Evolutionary conservation across 30 jellyfish, hydroid and myxozoan species (phyloP).

Genomic region (Pseudorhiza aurosa): DNA sequence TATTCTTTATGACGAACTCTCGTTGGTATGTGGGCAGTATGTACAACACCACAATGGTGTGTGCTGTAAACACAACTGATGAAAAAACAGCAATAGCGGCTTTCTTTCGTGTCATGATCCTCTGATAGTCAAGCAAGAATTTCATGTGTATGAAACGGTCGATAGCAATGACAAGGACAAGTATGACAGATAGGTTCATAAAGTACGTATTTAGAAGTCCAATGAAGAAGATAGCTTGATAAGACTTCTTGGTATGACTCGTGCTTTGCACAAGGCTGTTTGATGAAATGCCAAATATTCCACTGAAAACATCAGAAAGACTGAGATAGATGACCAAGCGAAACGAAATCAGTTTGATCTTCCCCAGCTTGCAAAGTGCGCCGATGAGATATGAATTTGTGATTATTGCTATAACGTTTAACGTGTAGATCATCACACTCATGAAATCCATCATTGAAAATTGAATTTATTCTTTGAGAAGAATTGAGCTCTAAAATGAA

Average conservation of each 20-base stretch:
- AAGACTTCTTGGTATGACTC: no score
- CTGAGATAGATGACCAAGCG: conserved; percentile 12
- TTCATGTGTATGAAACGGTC: conserved; percentile 66
- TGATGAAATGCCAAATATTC: not conserved
- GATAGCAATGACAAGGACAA: conserved; percentile 13
- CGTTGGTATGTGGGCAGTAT: not conserved
- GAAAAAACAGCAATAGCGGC: not conserved
- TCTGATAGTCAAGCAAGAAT: not conserved
- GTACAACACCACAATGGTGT: not conserved
- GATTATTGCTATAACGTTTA: no score
- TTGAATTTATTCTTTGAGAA: no score
- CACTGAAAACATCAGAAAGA: not conserved
- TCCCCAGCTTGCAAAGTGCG: not conserved
- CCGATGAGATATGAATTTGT: not conserved
- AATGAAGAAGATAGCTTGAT: no score
- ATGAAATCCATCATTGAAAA: no score
- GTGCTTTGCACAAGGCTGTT: no score
- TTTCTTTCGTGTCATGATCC: conserved; percentile 11
- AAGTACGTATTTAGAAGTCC: no score
- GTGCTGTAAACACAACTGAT: not conserved
- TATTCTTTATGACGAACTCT: not conserved
- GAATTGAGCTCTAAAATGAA: no score
- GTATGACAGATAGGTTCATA: no score
- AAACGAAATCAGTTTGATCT: not conserved
- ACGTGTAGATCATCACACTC: no score